phyloP scores from a whole-genome alignment of 1,140 invertebrate genomes.

The Nomia melanderi region DNA sequence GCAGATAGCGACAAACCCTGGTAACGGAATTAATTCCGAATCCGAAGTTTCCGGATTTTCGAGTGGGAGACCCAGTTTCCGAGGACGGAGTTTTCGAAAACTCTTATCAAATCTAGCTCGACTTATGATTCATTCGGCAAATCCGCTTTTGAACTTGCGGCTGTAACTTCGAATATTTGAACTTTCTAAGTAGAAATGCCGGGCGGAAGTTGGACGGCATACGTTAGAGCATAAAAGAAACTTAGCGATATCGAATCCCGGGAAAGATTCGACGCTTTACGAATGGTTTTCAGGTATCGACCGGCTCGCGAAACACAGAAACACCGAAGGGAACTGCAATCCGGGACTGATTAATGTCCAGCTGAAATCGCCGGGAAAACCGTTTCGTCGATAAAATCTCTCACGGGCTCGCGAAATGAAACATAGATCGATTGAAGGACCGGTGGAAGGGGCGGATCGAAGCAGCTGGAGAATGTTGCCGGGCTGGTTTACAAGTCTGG shows the following conservation, averaged over 20 bases:
- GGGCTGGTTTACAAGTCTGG: not conserved
- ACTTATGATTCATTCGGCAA: not conserved
- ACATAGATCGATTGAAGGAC: not conserved
- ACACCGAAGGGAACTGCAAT: not conserved
- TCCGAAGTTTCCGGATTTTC: not conserved
- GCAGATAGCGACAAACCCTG: not conserved
- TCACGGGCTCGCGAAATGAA: constrained; percentile 4
- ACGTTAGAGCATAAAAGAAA: too few species aligned
- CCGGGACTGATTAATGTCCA: constrained; percentile 23
- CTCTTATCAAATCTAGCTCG: not conserved
- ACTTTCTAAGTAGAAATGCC: not conserved
- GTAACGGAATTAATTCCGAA: constrained; percentile 31
- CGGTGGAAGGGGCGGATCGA: not conserved
- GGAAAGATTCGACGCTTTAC: not conserved
- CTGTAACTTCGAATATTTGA: not conserved
- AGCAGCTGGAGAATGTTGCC: not conserved
- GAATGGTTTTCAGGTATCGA: not conserved
- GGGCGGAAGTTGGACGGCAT: not conserved
- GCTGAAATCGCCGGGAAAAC: not conserved
- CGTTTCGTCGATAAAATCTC: not conserved
- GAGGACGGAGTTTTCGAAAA: not conserved
- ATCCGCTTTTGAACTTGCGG: not conserved
- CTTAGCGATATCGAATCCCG: not conserved
- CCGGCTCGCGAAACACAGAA: not conserved
- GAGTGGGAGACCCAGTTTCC: not conserved